Evolutionary conservation across 2,797 vertebrate genomes (phyloP).

Genomic region (Pseudochirops cupreus): DNA sequence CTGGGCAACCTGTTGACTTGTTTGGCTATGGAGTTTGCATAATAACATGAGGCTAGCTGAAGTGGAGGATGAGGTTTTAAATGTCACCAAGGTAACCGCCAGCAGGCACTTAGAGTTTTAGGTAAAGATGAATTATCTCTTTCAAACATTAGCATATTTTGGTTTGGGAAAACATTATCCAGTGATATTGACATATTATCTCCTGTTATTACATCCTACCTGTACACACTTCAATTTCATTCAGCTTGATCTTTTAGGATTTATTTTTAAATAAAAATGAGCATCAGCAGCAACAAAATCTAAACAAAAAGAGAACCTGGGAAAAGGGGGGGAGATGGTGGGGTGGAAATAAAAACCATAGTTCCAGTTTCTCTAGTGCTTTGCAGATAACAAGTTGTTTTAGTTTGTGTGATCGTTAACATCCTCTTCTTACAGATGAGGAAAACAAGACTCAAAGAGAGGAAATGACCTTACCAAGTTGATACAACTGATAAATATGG

Average conservation of each 20-base stretch:
- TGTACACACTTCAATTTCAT: slow-evolving; percentile 53
- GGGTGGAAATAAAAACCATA: neutral
- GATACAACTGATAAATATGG: neutral
- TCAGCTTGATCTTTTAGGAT: slow-evolving; percentile 71
- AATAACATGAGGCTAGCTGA: slow-evolving; percentile 82
- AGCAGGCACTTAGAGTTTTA: slow-evolving; percentile 81
- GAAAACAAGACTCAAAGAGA: neutral
- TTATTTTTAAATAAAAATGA: slow-evolving; percentile 38
- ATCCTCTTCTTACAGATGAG: neutral
- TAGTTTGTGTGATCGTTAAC: neutral
- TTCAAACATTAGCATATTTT: slow-evolving; percentile 79
- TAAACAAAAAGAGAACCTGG: slow-evolving; percentile 26
- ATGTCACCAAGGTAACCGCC: slow-evolving; percentile 85
- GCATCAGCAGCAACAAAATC: slow-evolving; percentile 37
- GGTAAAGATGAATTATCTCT: slow-evolving; percentile 82
- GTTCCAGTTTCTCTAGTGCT: neutral
- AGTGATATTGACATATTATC: slow-evolving; percentile 52
- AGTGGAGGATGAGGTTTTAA: slow-evolving; percentile 77
- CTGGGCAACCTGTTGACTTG: slow-evolving; percentile 83
- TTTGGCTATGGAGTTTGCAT: slow-evolving; percentile 80
- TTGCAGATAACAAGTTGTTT: neutral
- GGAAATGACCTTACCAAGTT: neutral
- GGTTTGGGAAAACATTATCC: slow-evolving; percentile 61
- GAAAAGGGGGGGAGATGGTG: neutral
- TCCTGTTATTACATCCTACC: slow-evolving; percentile 67